Base-by-base conservation (phyloP, 35 echinoderm and acorn worm genomes). In the Ophioderma brevispina region DNA sequence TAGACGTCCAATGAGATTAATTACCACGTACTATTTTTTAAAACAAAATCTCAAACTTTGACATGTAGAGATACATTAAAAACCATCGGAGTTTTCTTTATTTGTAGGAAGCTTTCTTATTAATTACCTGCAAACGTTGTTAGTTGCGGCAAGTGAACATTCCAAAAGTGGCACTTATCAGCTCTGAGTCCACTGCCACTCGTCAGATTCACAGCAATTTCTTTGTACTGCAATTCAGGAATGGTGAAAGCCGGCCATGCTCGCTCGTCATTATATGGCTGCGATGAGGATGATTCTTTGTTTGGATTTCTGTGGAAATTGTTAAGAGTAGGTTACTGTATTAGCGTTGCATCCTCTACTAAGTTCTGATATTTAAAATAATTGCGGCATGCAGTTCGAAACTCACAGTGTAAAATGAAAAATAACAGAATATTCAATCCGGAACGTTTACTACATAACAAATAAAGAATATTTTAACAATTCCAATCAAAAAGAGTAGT, bases 141-240 rank as follows among this genome's bases (percentile, higher is more conserved):
- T 13, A 89, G 87, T 25, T 82, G 31, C 35, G 37, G 41, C 13
- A 89, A 25, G 78, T 89, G 81, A 13, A 28, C 18, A 33, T 93
- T 93, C 92, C 92, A 94, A 76, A 94, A 94, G 41, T 90, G 46
- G 35, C 75, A 84, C 32, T 94, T 50, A 11, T 70, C 38, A 19
- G 87, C 82, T 36, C 77, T 89, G 37, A 81, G 37, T 35, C 64
- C 81, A 10, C 92, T 77, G 14, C 63, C 75, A 76, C 79, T 78
- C 36, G 64, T 64, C 46, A 94, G 31, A 23, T 83, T 56, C 0
- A 90, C 49, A 38, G 75, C 75, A 21, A 94, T 42, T 4, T 85
- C 87, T 49, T 94, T 94, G 75, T 94, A 90, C 30, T 79, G 40
- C 76, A 94, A 36, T 31, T 86, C 92, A 13, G 92, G 92, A 1